Conservation (phyloP, 1,140 invertebrate species). For the Listronotus bonariensis region DNA sequence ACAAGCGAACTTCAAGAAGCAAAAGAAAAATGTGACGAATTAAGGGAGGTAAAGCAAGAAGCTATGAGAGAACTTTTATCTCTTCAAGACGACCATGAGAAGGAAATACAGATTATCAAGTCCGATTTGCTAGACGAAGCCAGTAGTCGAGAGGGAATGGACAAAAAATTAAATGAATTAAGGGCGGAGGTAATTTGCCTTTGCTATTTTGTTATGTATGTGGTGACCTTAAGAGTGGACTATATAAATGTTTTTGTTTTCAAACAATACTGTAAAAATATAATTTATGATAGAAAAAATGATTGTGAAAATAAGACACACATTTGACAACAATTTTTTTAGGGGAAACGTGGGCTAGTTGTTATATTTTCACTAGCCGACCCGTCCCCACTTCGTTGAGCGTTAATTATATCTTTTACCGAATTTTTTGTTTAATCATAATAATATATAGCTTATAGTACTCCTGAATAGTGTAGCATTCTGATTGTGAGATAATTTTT, state of each 20-base stretch:
- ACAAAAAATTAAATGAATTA: conserved; percentile 72
- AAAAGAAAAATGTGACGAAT: conserved; percentile 72
- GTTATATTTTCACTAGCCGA: no score
- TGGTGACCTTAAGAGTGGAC: neutral
- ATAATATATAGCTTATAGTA: no score
- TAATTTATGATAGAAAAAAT: no score
- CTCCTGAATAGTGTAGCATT: no score
- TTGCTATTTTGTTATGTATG: neutral
- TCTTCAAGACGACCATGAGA: conserved; percentile 71
- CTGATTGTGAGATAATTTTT: no score
- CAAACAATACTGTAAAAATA: neutral
- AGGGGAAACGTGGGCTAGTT: no score
- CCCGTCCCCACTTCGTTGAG: no score
- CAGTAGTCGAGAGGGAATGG: conserved; percentile 69
- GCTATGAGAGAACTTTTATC: conserved; percentile 68
- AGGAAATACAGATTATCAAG: conserved; percentile 68
- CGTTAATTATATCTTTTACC: no score
- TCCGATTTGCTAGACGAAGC: conserved; percentile 75
- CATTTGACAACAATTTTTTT: no score
- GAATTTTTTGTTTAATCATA: no score
- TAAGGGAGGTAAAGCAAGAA: conserved; percentile 71
- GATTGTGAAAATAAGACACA: no score
- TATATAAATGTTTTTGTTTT: neutral
- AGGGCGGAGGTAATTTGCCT: conserved; percentile 63
- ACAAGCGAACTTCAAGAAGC: conserved; percentile 70